Evolutionary conservation across 2,797 vertebrate species (phyloP), one percentile per base, ranked within the genome.

Genomic region (Ispidina lecontei): DNA sequence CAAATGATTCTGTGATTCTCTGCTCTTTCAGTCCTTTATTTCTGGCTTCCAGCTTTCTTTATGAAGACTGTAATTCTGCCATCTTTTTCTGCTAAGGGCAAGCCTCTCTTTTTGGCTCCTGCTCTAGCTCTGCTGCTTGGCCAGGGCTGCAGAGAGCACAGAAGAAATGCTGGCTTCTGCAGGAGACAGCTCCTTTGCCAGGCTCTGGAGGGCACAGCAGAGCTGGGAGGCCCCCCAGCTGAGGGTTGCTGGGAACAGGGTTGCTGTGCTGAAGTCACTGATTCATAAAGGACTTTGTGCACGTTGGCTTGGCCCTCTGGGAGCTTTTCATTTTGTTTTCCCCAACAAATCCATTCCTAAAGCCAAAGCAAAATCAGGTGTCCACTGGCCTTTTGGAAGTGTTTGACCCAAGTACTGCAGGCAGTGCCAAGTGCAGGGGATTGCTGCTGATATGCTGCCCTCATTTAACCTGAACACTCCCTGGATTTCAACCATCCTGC

Each of bases 121-220:
- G 59, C 37, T 52, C 58, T 47, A 63, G 77, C 29, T 63, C 21
- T 5, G n/a, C 64, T 54, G n/a, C 74, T 84, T 68, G 75, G 33
- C 71, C 54, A 8, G 10, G 41, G 19, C 37, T 59, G 31, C 43
- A 46, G 23, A 28, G 10, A 2, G 41, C 31, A 8, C 31, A 15
- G 52, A 26, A 47, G 51, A 29, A n/a, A 60, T 39, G 37, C 3
- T 7, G 68, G 20, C 37, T 39, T 9, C 29, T 17, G 37, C 37
- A 58, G n/a, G 43, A 62, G 43, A 4, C 1, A 1, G 22, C 29
- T 72, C 55, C 12, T 37, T 76, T 4, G 10, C 52, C 58, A 43
- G 20, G 59, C 9, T 20, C 11, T 7, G 35, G 46, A 59, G 44
- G 29, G 31, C 43, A 4, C 0, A 0, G 37, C 3, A 4, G 49